These are phyloP conservation scores for Limnephilus lunatus DNA, from an alignment of 2,888 invertebrate genomes.

Conservation along the genomic window DNA sequence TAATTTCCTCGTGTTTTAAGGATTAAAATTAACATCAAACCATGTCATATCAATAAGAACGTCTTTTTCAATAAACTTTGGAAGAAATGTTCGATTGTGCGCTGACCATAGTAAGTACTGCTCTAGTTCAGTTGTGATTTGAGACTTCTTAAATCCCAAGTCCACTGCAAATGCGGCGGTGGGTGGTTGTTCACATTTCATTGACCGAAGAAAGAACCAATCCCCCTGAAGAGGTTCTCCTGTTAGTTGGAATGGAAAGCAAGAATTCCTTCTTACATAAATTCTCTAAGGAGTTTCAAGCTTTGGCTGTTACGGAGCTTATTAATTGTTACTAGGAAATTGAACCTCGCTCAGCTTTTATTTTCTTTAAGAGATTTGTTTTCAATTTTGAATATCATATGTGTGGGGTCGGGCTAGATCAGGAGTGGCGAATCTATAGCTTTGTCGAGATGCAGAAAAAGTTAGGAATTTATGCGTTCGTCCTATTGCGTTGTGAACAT, in stretches of 20 bases:
- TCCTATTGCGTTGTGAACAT: too few relatives aligned
- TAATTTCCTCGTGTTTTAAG: too few relatives aligned
- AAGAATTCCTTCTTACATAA: not conserved
- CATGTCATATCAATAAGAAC: not conserved
- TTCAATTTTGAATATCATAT: not conserved
- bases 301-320: not conserved
- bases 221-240: not conserved
- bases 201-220: not conserved
- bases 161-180: not conserved
- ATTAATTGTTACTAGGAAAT: not conserved
- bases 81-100: not conserved
- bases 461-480: too few relatives aligned
- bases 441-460: too few relatives aligned
- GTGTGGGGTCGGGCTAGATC: too few relatives aligned
- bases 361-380: not conserved
- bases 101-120: too few relatives aligned
- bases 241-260: not conserved
- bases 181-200: not conserved
- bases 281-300: not conserved
- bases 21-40: not conserved
- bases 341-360: not conserved
- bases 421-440: too few relatives aligned
- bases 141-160: not conserved
- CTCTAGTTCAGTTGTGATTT: not conserved
- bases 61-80: not conserved